Evolutionary conservation across 2,797 vertebrate genomes (phyloP).

Genomic region (Microctenopoma steveboyesi): DNA sequence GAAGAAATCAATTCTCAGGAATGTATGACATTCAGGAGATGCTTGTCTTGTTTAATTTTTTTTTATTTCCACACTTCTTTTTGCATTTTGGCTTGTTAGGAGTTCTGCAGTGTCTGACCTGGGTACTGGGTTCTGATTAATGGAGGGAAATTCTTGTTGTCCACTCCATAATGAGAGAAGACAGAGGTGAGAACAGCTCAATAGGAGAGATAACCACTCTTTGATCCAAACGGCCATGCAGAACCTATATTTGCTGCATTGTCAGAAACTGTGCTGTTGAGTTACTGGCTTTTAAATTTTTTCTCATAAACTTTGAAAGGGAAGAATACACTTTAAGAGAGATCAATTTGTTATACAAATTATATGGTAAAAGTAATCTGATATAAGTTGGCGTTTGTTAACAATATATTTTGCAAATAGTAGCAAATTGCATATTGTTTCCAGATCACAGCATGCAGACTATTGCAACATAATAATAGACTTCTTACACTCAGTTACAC

Average conservation of each 20-base stretch:
- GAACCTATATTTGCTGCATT: conserved; percentile 86
- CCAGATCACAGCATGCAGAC: conserved; percentile 55
- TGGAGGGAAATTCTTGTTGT: conserved; percentile 89
- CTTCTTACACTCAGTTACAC: conserved; percentile 62
- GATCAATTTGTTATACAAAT: conserved; percentile 26
- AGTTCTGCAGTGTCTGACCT: conserved; percentile 84
- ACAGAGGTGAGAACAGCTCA: conserved; percentile 98
- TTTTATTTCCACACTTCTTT: conserved; percentile 55
- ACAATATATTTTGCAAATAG: conserved; percentile 43
- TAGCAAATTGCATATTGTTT: conserved; percentile 48
- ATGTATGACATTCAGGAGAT: conserved; percentile 77
- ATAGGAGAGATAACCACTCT: conserved; percentile 95
- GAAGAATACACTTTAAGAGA: conserved; percentile 19
- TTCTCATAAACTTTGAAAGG: conserved; percentile 83
- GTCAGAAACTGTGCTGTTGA: conserved; percentile 87
- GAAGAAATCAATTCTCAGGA: conserved; percentile 79
- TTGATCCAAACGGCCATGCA: conserved; percentile 93
- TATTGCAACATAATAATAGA: conserved; percentile 61
- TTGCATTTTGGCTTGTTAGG: conserved; percentile 86
- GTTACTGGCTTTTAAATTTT: conserved; percentile 83
- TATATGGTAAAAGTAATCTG: conserved; percentile 20
- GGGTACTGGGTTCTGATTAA: conserved; percentile 87
- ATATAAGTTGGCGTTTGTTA: conserved; percentile 29
- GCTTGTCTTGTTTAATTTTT: conserved; percentile 64
- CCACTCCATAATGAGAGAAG: conserved; percentile 91